Evolutionary conservation across 2,888 invertebrate genomes (phyloP), one percentile per base, ranked within the genome.

Genomic region (Priocnemis perturbator): DNA sequence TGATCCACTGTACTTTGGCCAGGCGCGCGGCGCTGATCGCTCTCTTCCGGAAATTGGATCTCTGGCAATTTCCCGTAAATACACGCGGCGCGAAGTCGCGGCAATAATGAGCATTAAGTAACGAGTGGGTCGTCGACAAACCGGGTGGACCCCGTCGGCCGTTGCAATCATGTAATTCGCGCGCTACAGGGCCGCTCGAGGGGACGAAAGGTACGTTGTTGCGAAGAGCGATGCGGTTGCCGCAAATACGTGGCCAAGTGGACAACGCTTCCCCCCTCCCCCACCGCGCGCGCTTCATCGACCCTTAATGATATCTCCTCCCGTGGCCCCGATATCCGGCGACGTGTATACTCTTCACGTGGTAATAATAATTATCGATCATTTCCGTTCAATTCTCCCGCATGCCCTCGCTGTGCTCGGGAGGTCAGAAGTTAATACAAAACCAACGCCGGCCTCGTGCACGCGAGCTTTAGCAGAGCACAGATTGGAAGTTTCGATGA

Each of bases 31-130:
- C n/a, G n/a, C 5, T 26, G 37, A 37, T 37, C 37, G 23, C 9
- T 68, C 69, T 57, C 58, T 21, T 67, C 78, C 81, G 83, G 86
- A 87, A 85, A 87, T 87, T 86, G 78, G 69, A 78, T 82, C 81
- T 81, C 70, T 81, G 82, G 78, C 85, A 85, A 87, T 85, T 83
- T 83, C 80, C 73, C 67, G 67, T 81, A 80, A 82, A 80, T 78
- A 82, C 72, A 74, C 71, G 72, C 76, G 66, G 78, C 81, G 85
- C 78, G 81, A 85, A 86, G 84, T 88, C 85, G 84, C 82, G 83
- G 82, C 81, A 83, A 86, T 88, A 85, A 87, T 83, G 85, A 84
- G 77, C 77, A 77, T 80, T 85, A 86, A 86, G 83, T 86, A 86
- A 86, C 83, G 85, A 86, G 80, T 37, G 1, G 7, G 37, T 37